A percentile compares a stretch with the other conserved stretches of the same genome.
phyloP scores from a whole-genome alignment of 2,113 vertebrate genomes.

The Mormoops blainvillei region DNA sequence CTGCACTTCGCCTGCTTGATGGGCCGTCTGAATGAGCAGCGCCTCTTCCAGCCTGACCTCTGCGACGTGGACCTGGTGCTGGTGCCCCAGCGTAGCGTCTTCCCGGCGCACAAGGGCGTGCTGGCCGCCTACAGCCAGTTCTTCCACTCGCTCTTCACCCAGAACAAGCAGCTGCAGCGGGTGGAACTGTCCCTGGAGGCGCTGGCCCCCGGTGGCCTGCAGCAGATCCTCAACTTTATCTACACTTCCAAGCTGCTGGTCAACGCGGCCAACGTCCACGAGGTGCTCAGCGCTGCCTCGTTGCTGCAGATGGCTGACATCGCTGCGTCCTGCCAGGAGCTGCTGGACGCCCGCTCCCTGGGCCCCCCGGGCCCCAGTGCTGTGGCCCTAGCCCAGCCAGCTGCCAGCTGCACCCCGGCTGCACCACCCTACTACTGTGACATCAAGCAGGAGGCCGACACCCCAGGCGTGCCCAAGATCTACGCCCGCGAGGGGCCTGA shows the following conservation, averaged over 20 bases:
- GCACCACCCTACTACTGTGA: slow-evolving; percentile 86
- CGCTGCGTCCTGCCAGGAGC: slow-evolving; percentile 91
- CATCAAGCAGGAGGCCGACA: slow-evolving; percentile 92
- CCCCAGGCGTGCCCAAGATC: slow-evolving; percentile 81
- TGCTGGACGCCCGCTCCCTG: slow-evolving; percentile 89
- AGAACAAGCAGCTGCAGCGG: slow-evolving; percentile 91
- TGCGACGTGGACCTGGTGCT: slow-evolving; percentile 97
- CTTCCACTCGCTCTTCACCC: slow-evolving; percentile 94
- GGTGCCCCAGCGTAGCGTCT: slow-evolving; percentile 92
- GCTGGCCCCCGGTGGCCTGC: slow-evolving; percentile 90
- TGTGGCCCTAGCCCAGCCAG: slow-evolving; percentile 81
- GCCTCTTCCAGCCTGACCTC: slow-evolving; percentile 94
- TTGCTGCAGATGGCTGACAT: slow-evolving; percentile 96
- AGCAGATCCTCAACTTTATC: slow-evolving; percentile 97
- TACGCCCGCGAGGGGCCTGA: slow-evolving; percentile 88
- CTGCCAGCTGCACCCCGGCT: slow-evolving; percentile 45
- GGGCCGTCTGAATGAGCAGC: slow-evolving; percentile 95
- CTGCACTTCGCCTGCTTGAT: slow-evolving; percentile 96
- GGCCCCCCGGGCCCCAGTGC: slow-evolving; percentile 83
- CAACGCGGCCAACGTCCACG: slow-evolving; percentile 89
- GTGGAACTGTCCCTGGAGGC: slow-evolving; percentile 93
- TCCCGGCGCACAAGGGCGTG: slow-evolving; percentile 93
- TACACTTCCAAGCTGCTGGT: slow-evolving; percentile 95
- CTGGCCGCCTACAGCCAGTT: slow-evolving; percentile 95
- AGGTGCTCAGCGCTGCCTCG: slow-evolving; percentile 90